phyloP scores from a whole-genome alignment of 2,888 invertebrate species.

The Hirtodrosophila cameraria region DNA sequence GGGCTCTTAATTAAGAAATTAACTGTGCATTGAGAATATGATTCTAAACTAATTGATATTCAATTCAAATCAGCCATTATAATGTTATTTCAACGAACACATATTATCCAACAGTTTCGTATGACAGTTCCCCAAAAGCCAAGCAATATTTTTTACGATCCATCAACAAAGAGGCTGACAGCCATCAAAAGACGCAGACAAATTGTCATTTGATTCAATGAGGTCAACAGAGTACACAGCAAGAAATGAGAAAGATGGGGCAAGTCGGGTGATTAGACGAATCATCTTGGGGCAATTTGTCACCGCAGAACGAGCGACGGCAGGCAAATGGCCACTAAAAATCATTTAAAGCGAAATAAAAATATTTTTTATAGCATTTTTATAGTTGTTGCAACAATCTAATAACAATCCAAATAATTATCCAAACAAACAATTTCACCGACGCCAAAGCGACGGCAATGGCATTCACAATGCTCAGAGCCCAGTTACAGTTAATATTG shows the following conservation, averaged over 20 bases:
- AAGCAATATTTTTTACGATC: conserved; percentile 29
- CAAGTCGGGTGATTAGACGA: conserved; percentile 69
- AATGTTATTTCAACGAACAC: background rate
- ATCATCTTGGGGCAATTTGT: conserved; percentile 78
- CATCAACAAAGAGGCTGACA: conserved; percentile 32
- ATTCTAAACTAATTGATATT: too few relatives aligned
- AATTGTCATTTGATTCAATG: conserved; percentile 61
- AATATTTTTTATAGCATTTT: conserved; percentile 79
- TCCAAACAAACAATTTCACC: conserved; percentile 77
- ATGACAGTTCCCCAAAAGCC: background rate
- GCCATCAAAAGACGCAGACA: conserved; percentile 32
- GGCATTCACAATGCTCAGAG: conserved; percentile 42
- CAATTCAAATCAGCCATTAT: background rate
- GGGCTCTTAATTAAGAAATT: too few relatives aligned
- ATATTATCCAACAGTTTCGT: background rate
- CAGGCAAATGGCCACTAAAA: conserved; percentile 68
- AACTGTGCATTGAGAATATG: too few relatives aligned
- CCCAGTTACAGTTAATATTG: conserved; percentile 38
- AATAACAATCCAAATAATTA: conserved; percentile 82
- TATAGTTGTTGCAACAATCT: conserved; percentile 82
- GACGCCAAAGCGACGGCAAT: conserved; percentile 74
- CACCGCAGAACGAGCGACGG: conserved; percentile 66
- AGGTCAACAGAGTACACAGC: conserved; percentile 26
- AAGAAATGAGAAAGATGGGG: conserved; percentile 22
- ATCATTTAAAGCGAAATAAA: conserved; percentile 80